Base-by-base conservation (phyloP, 2,113 vertebrate genomes). In the Centropristis striata region DNA sequence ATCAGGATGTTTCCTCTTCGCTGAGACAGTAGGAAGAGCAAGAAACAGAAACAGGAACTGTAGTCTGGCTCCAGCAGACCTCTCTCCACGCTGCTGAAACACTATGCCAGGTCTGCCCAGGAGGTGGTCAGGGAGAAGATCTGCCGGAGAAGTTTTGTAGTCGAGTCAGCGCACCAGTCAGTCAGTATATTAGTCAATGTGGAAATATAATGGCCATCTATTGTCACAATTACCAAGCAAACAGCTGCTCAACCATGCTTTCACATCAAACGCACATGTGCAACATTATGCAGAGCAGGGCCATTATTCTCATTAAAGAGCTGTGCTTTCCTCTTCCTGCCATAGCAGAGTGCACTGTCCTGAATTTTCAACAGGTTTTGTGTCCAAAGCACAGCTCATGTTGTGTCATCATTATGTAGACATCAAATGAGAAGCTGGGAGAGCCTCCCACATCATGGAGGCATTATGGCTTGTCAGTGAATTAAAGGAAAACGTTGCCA, bases 1-100 rank as follows among this genome's bases (percentile, higher is more conserved):
- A 53, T 50, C 57, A 13, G 78, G 78, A 64, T 28, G 71, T 61
- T 79, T 85, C 71, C 64, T 80, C 47, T 74, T 73, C 71, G 18
- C 47, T 4, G 81, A 89, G 84, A 84, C 86, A 51, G 83, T 82
- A 80, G 89, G 86, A 87, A 72, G 86, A 85, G 71, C 53, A 70
- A 51, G 69, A 80, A 73, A 80, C 63, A 68, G 37, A 85, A 86
- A 66, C 20, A 2, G 44, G 74, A 23, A 61, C 37, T 46, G 60
- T 5, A 63, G 90, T 90, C 86, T 88, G 76, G 71, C 88, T 86
- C 54, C 3, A 68, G 47, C 66, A 81, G 63, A 79, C 72, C 79
- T 81, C 39, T 66, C 71, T 69, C 44, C 68, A 27, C 28, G 13
- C 74, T 49, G 68, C 80, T 84, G 82, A 47, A 64, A 85, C 61